Evolutionary conservation across 1,140 invertebrate species (phyloP), one percentile per base, ranked within the genome.

Genomic region (Harlomillsia oculata): DNA sequence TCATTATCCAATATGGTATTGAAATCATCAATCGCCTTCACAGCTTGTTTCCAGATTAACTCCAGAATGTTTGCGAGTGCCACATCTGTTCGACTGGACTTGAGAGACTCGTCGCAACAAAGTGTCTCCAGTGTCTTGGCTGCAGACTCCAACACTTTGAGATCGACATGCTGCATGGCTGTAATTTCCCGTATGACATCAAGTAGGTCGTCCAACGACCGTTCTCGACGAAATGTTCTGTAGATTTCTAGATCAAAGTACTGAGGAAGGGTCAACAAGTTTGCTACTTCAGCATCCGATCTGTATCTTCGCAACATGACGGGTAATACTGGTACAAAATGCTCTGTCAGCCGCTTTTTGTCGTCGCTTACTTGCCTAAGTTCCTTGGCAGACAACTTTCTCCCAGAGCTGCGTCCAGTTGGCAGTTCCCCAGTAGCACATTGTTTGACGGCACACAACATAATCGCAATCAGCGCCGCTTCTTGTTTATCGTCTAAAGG

Each of bases 161-260:
- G 80, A 68, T 95, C 92, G 45, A 89, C 82, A 75, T 97, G 84
- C 74, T 89, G 84, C 74, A 89, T 80, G 64, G 87, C 85, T 66
- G 96, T 75, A 72, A 96, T 80, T 72, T 84, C 75, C 75, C 89
- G 74, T 76, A 88, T 80, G 75, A 83, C 87, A 63, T 81, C 82
- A 61, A 97, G 75, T 29, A 99, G 74, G 28, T 82, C 74, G 67
- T 89, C 84, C 25, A 83, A 67, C 60, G 77, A 74, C 66, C 82
- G 83, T 73, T 97, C 94, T 70, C 95, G 91, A 28, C 94, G 76
- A 49, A 89, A 88, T 64, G 89, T 92, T 0, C 91, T 95, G 70
- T 96, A 96, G 60, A 94, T 82, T 74, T 96, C 93, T 16, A 99
- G 76, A 71, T 99, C 93, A 76, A 99, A 98, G 75, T 95, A 92